Evolutionary conservation across 1,140 invertebrate species (phyloP), one percentile per base, ranked within the genome.

Genomic region (Portunus trituberculatus): DNA sequence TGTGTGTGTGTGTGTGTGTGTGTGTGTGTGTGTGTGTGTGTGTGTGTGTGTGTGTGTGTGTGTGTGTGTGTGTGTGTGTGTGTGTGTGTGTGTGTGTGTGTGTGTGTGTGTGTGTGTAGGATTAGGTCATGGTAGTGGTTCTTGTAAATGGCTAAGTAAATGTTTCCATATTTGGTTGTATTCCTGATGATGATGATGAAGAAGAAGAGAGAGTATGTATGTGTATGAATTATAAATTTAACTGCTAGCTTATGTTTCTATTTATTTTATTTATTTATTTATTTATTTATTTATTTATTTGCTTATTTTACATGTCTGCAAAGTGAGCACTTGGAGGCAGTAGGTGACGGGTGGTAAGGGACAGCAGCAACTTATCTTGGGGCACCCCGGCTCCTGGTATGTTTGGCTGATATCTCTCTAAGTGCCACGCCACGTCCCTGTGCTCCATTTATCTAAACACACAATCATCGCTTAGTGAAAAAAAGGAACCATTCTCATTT

Each of bases 31-130:
- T 76, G 59, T 76, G 59, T 76, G 59, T 52, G 67, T 76, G 67
- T 76, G 67, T 76, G 67, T 76, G 67, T 76, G 67, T 76, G 67
- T 76, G 67, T 76, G 67, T 76, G 67, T 76, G 67, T 76, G 67
- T 76, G 67, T 76, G 67, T 76, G 67, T 76, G 67, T 76, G 67
- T 76, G 67, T 76, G 67, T 76, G 67, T 76, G 67, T 76, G 67
- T 76, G 67, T 76, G 67, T 76, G 67, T 76, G 67, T 76, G 67
- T 76, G 67, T 76, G 67, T 76, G 67, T 76, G 67, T 76, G 67
- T 76, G 67, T 76, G 67, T 76, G 67, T 76, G 67, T 76, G 67
- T 2, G 20, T 12, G 1, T 39, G 39, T 1, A 39, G 39, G 39
- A 6, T 39, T 39, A 39, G 39, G 39, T 20, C 52, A 76, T 0